These are phyloP conservation scores for Lasioglossum zephyrum DNA, from an alignment of 2,888 invertebrate species.

Conservation along the genomic window DNA sequence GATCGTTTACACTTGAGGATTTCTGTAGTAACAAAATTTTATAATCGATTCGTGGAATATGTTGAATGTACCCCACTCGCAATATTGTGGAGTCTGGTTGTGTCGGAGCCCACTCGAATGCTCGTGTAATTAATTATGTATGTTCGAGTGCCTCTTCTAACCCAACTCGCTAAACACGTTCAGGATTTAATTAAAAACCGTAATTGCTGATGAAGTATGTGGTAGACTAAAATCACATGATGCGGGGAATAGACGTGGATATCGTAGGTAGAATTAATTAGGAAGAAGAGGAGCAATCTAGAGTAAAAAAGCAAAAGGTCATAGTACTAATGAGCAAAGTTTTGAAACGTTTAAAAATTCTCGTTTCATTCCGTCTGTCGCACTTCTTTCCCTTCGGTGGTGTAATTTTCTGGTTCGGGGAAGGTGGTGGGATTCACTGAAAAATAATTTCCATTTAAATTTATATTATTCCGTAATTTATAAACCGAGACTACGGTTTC, in stretches of 20 bases:
- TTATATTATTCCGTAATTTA: not conserved
- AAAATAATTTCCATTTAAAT: not conserved
- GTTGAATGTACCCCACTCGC: not conserved
- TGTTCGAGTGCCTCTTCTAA: slow-evolving; percentile 32
- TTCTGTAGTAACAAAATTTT: slow-evolving; percentile 19
- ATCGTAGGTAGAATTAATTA: slow-evolving; percentile 36
- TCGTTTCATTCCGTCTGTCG: slow-evolving; percentile 1
- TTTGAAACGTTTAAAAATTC: slow-evolving; percentile 1
- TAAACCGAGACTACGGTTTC: slow-evolving; percentile 18
- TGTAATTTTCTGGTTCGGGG: slow-evolving; percentile 1
- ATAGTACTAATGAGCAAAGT: not conserved
- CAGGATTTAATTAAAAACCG: slow-evolving; percentile 48
- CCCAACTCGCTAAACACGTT: slow-evolving; percentile 22
- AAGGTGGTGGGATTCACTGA: not conserved
- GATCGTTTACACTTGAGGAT: slow-evolving; percentile 18
- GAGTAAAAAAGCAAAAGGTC: not conserved
- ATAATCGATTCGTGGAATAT: slow-evolving; percentile 14
- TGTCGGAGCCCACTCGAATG: slow-evolving; percentile 2
- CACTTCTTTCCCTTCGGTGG: not conserved
- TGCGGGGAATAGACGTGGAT: not conserved
- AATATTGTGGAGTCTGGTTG: slow-evolving; percentile 15
- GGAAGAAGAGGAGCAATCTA: not conserved
- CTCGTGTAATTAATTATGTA: slow-evolving; percentile 26
- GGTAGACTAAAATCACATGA: slow-evolving; percentile 3
- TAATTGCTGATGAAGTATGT: slow-evolving; percentile 20